A percentile compares a stretch with the other conserved stretches of the same genome.
These are phyloP conservation scores for Parazoanthus darwini DNA, from an alignment of 92 coral and sea anemone species.

Conservation along the genomic window DNA sequence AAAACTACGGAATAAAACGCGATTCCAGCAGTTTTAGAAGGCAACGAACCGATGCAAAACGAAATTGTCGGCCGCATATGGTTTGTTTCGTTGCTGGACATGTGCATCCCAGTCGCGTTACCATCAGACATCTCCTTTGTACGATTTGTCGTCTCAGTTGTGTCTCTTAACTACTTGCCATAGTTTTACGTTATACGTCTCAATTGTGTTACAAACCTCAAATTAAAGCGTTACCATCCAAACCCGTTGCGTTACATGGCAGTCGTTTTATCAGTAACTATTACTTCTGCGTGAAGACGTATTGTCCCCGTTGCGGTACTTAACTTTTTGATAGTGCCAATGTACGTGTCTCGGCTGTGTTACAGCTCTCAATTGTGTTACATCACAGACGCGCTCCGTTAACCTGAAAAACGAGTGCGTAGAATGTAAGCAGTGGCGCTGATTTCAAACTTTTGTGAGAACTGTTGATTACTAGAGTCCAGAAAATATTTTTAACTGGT, in stretches of 20 bases:
- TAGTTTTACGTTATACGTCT: background rate
- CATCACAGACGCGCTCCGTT: too few relatives aligned
- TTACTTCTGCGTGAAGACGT: background rate
- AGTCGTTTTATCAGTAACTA: background rate
- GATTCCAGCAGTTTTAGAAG: slow-evolving; percentile 8
- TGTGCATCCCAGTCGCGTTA: background rate
- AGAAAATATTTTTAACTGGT: background rate
- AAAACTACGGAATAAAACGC: background rate
- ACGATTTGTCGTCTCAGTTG: background rate
- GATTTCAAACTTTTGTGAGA: background rate
- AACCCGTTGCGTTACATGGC: background rate
- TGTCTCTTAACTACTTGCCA: background rate
- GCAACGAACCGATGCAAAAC: slow-evolving; percentile 16
- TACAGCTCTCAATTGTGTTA: background rate
- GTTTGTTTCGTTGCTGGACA: background rate
- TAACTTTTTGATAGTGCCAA: background rate
- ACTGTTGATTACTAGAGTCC: background rate
- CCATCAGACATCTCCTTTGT: background rate
- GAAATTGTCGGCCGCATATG: background rate
- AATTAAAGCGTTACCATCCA: background rate
- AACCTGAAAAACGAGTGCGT: background rate
- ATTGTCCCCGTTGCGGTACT: background rate
- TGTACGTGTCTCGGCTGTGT: background rate
- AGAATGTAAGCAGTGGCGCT: background rate
- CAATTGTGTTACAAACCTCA: background rate